Percentiles rank a stretch among this genome's conserved stretches.
phyloP scores from a whole-genome alignment of 2,113 vertebrate genomes.

The Nipponia nippon region DNA sequence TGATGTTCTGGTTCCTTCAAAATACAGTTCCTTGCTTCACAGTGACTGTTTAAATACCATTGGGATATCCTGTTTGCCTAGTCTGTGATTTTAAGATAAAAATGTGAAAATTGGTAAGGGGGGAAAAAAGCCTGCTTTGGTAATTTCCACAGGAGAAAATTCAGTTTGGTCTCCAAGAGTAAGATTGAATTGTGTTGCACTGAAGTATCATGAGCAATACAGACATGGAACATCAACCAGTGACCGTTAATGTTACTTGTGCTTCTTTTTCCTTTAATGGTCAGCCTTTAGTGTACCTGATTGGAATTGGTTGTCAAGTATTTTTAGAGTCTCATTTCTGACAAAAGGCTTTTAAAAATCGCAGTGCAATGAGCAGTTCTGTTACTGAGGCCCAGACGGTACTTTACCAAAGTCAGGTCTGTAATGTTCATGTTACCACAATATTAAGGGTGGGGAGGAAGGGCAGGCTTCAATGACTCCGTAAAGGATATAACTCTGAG shows the following conservation, averaged over 20 bases:
- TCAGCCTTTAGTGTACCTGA: neutral
- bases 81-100: neutral
- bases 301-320: neutral
- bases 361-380: neutral
- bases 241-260: neutral
- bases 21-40: neutral
- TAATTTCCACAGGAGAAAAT: neutral
- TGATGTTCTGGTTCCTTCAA: neutral
- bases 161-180: neutral
- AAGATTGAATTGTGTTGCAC: neutral
- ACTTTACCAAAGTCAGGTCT: neutral
- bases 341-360: neutral
- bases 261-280: neutral
- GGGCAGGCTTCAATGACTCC: neutral
- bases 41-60: neutral
- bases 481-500: neutral
- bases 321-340: neutral
- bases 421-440: fast-evolving
- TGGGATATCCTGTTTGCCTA: neutral
- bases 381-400: neutral
- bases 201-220: neutral
- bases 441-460: neutral
- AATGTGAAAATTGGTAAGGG: neutral
- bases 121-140: neutral
- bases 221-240: neutral